Percentiles rank a stretch among this genome's conserved stretches.
These are phyloP conservation scores for Trogon surrucura DNA, from an alignment of 2,113 vertebrate species.

Conservation along the genomic window DNA sequence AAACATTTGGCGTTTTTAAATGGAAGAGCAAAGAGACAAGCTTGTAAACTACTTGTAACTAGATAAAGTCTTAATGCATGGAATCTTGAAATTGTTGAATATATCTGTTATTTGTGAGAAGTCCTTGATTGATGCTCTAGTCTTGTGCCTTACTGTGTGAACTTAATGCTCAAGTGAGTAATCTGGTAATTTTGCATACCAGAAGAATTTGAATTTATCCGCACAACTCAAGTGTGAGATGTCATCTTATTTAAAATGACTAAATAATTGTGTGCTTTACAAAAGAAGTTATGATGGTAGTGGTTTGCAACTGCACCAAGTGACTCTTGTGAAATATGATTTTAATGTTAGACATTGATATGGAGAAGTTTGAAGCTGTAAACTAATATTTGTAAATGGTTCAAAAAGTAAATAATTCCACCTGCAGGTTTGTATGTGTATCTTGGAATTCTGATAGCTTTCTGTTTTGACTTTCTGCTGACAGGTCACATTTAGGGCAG, in stretches of 20 bases:
- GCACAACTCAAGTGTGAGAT: not conserved
- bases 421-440: slow-evolving; percentile 58
- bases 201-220: not conserved
- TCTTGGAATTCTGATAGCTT: slow-evolving; percentile 78
- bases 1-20: not conserved
- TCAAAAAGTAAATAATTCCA: slow-evolving; percentile 43
- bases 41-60: not conserved
- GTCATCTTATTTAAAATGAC: not conserved
- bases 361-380: not conserved
- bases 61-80: not conserved
- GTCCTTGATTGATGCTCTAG: not conserved
- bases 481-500: slow-evolving; percentile 99
- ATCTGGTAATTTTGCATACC: not conserved
- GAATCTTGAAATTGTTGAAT: not conserved
- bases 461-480: slow-evolving; percentile 86
- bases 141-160: not conserved
- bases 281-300: not conserved
- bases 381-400: slow-evolving; percentile 13
- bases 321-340: not conserved
- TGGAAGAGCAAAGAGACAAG: not conserved
- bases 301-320: not conserved
- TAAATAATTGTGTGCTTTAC: not conserved
- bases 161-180: not conserved
- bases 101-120: not conserved
- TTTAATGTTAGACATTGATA: not conserved